Evolutionary conservation across 2,888 invertebrate species (phyloP), one percentile per base, ranked within the genome.

Genomic region (Ornithoptera alexandrae): DNA sequence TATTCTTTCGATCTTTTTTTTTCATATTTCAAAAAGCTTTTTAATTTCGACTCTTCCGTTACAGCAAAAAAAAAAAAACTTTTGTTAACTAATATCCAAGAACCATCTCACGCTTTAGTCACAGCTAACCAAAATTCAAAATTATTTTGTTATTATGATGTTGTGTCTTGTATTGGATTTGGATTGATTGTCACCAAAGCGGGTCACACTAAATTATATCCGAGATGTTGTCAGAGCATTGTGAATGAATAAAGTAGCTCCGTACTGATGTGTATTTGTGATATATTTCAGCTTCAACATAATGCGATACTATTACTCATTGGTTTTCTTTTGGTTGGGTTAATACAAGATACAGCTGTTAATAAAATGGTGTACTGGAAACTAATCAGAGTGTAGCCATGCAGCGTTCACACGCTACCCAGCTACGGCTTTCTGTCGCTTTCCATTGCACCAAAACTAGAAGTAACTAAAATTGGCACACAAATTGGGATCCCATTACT

Each of bases 121-220:
- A 91, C 89, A 86, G 87, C 90, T 92, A 92, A 91, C 92, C 86
- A 92, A 92, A 92, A 92, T 92, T 91, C 78, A 93, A 93, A 92
- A 91, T 89, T 59, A 61, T 17, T 46, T 12, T 46, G 46, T 53
- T 81, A 79, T 77, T 80, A 84, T 80, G 77, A 88, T 91, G 93
- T 92, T 93, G 92, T 92, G 92, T 93, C 92, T 93, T 93, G 93
- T 92, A 92, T 93, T 92, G 93, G 93, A 92, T 90, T 86, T 88
- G 87, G 87, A 89, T 91, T 87, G 83, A 84, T 76, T 81, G 76
- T 80, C 63, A 68, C 71, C 73, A 72, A 73, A 73, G 74, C 74
- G 73, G 15, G 68, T 74, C 67, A 63, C 72, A 63, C 82, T 77
- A 83, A 88, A 87, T 85, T 84, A 74, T 79, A 68, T 68, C 62